Evolutionary conservation across 2,113 vertebrate species (phyloP).

Genomic region (Delphinus delphis): DNA sequence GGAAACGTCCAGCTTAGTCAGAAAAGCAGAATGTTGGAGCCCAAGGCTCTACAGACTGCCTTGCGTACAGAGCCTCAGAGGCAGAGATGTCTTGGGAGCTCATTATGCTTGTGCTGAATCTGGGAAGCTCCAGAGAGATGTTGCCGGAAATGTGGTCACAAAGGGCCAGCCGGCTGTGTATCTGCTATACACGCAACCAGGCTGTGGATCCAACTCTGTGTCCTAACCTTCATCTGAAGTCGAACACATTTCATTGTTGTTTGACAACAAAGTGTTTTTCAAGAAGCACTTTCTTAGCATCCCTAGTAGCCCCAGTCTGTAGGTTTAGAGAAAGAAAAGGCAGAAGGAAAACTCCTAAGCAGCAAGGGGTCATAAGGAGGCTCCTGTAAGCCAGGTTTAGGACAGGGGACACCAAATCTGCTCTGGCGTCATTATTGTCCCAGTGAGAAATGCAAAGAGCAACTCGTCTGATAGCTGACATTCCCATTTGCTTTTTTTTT

Average conservation of each 20-base stretch:
- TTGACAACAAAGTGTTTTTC: not conserved
- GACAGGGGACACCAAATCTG: not conserved
- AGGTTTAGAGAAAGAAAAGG: not conserved
- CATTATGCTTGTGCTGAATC: not conserved
- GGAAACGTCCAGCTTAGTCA: not conserved
- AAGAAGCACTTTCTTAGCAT: not conserved
- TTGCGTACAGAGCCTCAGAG: fast-evolving
- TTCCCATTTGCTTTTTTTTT: not conserved
- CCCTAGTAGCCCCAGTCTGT: not conserved
- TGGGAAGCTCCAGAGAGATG: not conserved
- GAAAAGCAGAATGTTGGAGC: not conserved
- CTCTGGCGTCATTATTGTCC: not conserved
- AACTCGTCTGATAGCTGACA: not conserved
- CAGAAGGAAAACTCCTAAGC: too few relatives aligned
- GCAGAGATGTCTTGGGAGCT: not conserved
- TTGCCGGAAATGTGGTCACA: not conserved
- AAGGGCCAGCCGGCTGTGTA: not conserved
- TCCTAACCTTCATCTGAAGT: not conserved
- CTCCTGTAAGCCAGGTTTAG: not conserved
- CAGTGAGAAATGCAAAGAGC: not conserved
- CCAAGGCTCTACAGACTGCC: not conserved
- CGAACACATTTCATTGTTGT: not conserved
- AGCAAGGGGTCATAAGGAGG: not conserved
- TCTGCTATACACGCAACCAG: fast-evolving
- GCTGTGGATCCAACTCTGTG: not conserved